Percentiles rank a stretch among this genome's conserved stretches.
Conservation (phyloP, 2,888 invertebrate genomes). For the Drosophila stalkeri region DNA sequence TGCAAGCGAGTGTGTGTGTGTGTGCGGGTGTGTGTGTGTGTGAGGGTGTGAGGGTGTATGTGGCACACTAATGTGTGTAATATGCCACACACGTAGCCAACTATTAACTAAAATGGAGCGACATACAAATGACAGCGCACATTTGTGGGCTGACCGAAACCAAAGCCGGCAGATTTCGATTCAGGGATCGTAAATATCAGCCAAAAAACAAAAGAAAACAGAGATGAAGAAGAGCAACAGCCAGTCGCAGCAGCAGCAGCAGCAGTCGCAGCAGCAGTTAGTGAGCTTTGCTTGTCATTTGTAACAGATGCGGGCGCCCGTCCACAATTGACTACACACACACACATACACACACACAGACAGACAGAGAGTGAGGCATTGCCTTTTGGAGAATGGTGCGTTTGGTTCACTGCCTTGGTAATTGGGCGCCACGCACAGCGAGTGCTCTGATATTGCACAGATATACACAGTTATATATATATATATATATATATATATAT, state of each 20-base stretch:
- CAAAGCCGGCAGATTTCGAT: conserved; percentile 16
- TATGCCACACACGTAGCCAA: conserved; percentile 78
- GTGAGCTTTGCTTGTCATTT: conserved; percentile 64
- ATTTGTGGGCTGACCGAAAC: conserved; percentile 51
- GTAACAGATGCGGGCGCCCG: conserved; percentile 78
- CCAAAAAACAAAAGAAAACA: conserved; percentile 1
- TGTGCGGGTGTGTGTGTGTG: conserved; percentile 11
- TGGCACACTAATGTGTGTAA: conserved; percentile 67
- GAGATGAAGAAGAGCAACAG: conserved; percentile 26
- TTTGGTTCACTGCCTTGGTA: conserved; percentile 42
- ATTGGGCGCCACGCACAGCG: conserved; percentile 54
- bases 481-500: conserved; percentile 10
- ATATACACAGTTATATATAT: conserved; percentile 22
- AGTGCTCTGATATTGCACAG: conserved; percentile 31
- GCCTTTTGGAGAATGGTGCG: conserved; percentile 1
- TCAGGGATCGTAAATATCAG: conserved; percentile 47
- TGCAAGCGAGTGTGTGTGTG: conserved; percentile 19
- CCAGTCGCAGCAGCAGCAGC: conserved; percentile 3
- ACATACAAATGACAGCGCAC: conserved; percentile 65
- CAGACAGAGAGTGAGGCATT: background rate
- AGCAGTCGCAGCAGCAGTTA: conserved; percentile 14
- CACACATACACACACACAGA: background rate
- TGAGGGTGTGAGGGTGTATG: too few relatives aligned
- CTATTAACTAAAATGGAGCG: conserved; percentile 74
- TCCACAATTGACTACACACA: conserved; percentile 70